Evolutionary conservation across 1,140 invertebrate genomes (phyloP), one percentile per base, ranked within the genome.

Genomic region (Drosophila equinoxialis): DNA sequence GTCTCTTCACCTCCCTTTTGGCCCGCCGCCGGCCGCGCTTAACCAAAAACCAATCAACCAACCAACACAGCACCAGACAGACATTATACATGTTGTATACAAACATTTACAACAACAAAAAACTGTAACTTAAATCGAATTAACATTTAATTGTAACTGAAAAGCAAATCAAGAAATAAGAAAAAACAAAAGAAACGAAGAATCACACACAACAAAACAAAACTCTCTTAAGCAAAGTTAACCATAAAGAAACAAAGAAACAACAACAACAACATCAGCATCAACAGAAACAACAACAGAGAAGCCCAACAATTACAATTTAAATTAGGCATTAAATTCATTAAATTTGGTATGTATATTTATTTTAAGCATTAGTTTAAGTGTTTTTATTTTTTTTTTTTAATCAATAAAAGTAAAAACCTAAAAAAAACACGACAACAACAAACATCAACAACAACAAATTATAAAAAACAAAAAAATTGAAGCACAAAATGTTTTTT

Each of bases 341-440:
- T 84, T 85, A 78, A 65, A 84, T 85, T 86, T 74, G 78, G 71
- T 71, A 85, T 81, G 57, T 85, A 85, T 75, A 77, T 81, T 86
- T 78, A 79, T 71, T 74, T 65, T 86, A 85, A 75, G 82, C 68
- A 70, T 85, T 85, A 85, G 81, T 68, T 85, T 85, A 85, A 85
- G 81, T 85, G 77, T 85, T 85, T 85, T 85, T 85, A 70, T 78
- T 85, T 85, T 85, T 81, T 30, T 79, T 85, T 80, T 81, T 82
- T 74, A 48, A 78, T 85, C 78, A 76, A 76, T 68, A 39, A 66
- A 66, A 57, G 54, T 26, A 71, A 66, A 48, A 85, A 77, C 54
- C 64, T 80, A 75, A 65, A 60, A 70, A 68, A 65, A 42, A 37
- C 1, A 37, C 8, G n/a, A 37, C 35, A 8, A 37, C 30, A 37